Evolutionary conservation across 64 coral and sea anemone genomes (phyloP).

Genomic region (Pocillopora verrucosa): DNA sequence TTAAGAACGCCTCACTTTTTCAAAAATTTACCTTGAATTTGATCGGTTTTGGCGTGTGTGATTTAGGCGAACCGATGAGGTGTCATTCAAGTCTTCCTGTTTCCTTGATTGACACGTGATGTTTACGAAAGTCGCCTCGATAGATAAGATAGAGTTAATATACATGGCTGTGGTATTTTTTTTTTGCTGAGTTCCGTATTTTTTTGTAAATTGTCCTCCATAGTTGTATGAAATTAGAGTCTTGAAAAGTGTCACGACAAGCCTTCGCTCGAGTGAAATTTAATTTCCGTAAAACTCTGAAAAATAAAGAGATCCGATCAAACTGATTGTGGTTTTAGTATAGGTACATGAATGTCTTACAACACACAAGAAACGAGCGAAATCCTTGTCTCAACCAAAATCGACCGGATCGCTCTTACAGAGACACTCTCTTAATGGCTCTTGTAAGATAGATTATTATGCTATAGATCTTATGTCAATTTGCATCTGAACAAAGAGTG

Average conservation of each 20-base stretch:
- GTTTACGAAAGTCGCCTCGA: no score
- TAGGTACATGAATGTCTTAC: background rate
- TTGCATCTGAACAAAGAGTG: no score
- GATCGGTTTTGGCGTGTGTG: no score
- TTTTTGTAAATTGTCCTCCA: conserved; percentile 4
- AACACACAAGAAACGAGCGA: background rate
- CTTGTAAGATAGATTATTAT: no score
- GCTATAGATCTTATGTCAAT: no score
- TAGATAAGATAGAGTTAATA: background rate
- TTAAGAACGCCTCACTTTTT: conserved; percentile 15
- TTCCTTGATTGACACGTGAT: no score
- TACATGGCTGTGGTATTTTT: background rate
- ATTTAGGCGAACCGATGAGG: no score
- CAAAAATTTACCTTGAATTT: conserved; percentile 4
- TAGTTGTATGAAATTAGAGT: conserved; percentile 1
- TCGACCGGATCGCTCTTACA: background rate
- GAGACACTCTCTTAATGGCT: background rate
- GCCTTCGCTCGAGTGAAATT: conserved; percentile 22
- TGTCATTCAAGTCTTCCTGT: no score
- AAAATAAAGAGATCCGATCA: conserved; percentile 13
- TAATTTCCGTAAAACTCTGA: conserved; percentile 11
- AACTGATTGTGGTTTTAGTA: conserved; percentile 20
- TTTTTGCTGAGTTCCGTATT: background rate
- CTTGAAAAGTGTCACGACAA: conserved; percentile 14
- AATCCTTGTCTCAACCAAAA: background rate